These are phyloP conservation scores for Mastomys coucha DNA, from an alignment of 2,113 vertebrate genomes.

Conservation along the genomic window DNA sequence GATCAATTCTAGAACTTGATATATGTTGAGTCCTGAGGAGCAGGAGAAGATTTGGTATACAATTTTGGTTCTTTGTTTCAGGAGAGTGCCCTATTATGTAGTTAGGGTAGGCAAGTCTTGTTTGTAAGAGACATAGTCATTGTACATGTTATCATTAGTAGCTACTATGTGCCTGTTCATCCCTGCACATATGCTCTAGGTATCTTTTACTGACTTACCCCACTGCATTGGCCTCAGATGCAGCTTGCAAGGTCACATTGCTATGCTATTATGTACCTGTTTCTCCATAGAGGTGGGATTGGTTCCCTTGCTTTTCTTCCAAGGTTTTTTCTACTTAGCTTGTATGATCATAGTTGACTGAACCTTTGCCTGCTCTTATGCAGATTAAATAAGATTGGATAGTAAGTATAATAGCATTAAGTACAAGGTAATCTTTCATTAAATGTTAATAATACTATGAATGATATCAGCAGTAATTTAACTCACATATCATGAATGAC, in stretches of 20 bases:
- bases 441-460: slow-evolving; percentile 26
- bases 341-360: background rate
- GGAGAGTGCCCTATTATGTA: too few species aligned
- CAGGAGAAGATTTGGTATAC: background rate
- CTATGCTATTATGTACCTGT: background rate
- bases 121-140: accelerated
- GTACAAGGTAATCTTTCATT: slow-evolving; percentile 36
- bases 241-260: background rate
- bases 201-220: background rate
- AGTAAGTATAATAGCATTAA: background rate
- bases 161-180: accelerated
- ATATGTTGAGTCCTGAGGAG: background rate
- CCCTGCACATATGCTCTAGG: accelerated
- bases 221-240: background rate
- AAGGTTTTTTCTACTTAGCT: background rate
- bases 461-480: background rate
- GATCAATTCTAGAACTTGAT: background rate
- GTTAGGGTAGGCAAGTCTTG: background rate
- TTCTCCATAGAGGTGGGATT: background rate
- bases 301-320: background rate
- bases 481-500: background rate
- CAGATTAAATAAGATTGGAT: background rate
- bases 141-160: background rate
- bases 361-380: background rate
- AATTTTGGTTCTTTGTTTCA: background rate